phyloP scores from a whole-genome alignment of 37 sponge, comb jelly and placozoan genomes.

The Oopsacas minuta region DNA sequence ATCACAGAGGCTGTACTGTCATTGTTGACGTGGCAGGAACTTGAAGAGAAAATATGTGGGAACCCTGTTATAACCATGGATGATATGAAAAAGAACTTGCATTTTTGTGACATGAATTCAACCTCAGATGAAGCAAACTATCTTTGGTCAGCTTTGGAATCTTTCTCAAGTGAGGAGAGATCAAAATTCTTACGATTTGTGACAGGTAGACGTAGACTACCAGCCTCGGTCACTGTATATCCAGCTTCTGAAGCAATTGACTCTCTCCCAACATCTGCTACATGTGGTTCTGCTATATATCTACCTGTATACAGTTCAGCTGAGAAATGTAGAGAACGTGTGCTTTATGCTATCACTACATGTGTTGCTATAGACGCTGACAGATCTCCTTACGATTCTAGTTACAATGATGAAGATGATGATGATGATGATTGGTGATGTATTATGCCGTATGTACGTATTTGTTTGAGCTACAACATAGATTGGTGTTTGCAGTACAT shows the following conservation, averaged over 20 bases:
- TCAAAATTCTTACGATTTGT: constrained; percentile 71
- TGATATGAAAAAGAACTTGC: constrained; percentile 41
- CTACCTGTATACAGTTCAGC: constrained; percentile 64
- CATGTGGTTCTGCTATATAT: constrained; percentile 72
- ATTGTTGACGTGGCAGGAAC: constrained; percentile 79
- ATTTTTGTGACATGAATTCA: constrained; percentile 37
- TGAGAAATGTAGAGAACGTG: constrained; percentile 46
- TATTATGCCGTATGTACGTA: too few relatives aligned
- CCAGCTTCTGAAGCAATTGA: constrained; percentile 29
- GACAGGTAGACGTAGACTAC: constrained; percentile 70
- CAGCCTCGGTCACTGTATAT: constrained; percentile 46
- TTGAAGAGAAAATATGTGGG: constrained; percentile 70
- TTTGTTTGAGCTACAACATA: too few relatives aligned
- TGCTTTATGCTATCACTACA: constrained; percentile 73
- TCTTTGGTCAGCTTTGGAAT: constrained; percentile 77
- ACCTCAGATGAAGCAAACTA: constrained; percentile 30
- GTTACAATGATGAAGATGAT: not conserved
- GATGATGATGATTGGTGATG: too few relatives aligned
- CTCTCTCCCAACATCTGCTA: constrained; percentile 64
- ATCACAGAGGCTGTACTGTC: constrained; percentile 51
- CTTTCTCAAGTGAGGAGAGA: constrained; percentile 66
- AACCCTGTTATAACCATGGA: constrained; percentile 68
- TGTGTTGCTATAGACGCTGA: constrained; percentile 90
- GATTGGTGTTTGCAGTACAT: too few relatives aligned
- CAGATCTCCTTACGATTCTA: constrained; percentile 23